Base-by-base conservation (phyloP, 2,113 vertebrate species). In the Halcyon malimbica region DNA sequence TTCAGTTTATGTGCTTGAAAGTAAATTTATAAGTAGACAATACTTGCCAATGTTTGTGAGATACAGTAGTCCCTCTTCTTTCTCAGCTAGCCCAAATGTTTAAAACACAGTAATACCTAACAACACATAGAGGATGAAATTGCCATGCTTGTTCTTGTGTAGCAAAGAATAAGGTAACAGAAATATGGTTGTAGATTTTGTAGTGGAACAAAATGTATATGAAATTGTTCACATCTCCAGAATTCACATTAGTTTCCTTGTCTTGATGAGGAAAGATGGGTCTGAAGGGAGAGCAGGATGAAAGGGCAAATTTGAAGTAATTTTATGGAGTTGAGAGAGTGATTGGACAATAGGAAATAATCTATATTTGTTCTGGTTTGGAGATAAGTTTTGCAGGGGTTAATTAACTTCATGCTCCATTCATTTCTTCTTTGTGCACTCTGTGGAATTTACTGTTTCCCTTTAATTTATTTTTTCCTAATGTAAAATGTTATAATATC, bases 391-490 rank as follows among this genome's bases (percentile, higher is more conserved):
- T 88, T 91, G 11, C 24, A 73, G 60, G 75, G 54, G 6, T 94
- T 96, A 94, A 63, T 63, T 89, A 78, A 68, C 3, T 10, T 89
- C 25, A 69, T 56, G 9, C 5, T 81, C 28, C 20, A 2, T 75
- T 73, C 20, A 44, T 93, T 96, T 71, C 20, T 84, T 85, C 28
- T 74, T 74, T 68, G 35, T 62, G 9, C 33, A 73, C 7, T 63
- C n/a, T 68, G 29, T 65, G 35, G 44, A 83, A 93, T 77, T 77
- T 19, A 31, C 53, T 79, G 19, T 67, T 86, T 74, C 51, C 11
- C 17, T 83, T 83, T 75, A 76, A 65, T 91, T 86, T 88, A 31
- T 67, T 76, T 95, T 94, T 89, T 87, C 65, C n/a, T 69, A 28
- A 31, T 54, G 16, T 53, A 88, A 90, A 82, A 71, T 73, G 20